Evolutionary conservation across 2,888 invertebrate species (phyloP), one percentile per base, ranked within the genome.

Genomic region (Noctua janthina): DNA sequence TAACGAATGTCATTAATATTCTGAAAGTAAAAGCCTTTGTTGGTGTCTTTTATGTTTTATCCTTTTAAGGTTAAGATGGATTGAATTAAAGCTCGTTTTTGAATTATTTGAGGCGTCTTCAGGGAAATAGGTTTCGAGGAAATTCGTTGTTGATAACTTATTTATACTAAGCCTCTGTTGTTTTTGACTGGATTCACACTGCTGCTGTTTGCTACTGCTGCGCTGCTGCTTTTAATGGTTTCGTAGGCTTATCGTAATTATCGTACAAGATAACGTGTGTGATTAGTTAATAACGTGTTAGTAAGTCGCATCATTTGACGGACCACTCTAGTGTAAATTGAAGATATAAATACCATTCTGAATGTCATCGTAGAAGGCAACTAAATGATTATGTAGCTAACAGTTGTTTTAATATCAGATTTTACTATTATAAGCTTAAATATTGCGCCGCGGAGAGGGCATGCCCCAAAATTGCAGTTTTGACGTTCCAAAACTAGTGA

Each of bases 1-100:
- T 88, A 89, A 91, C 89, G 86, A 91, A 89, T 87, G 85, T 87
- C 90, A 88, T 90, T 91, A 90, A 90, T 90, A 91, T 90, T 90
- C 78, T 74, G 17, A 82, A 83, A 78, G 83, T 79, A 83, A 85
- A 88, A 75, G 76, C 69, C 67, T 84, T 86, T 87, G 81, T 82
- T 72, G 76, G 64, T 82, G 68, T 76, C 68, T 72, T 88, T 86
- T 79, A 84, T 79, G 76, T 83, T 86, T 79, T 72, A 80, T 81
- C 74, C 59, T 67, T 82, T 90, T 77, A 74, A 80, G 73, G 77
- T 89, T 80, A 80, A 79, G 83, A 88, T 85, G 46, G 72, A 85
- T 83, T 84, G 62, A 29, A 76, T 84, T 88, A 78, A 79, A 13
- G 51, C 71, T 83, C 87, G 67, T 84, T 82, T 78, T 68, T 17